Evolutionary conservation across 2,797 vertebrate genomes (phyloP), one percentile per base, ranked within the genome.

Genomic region (Acomys russatus): DNA sequence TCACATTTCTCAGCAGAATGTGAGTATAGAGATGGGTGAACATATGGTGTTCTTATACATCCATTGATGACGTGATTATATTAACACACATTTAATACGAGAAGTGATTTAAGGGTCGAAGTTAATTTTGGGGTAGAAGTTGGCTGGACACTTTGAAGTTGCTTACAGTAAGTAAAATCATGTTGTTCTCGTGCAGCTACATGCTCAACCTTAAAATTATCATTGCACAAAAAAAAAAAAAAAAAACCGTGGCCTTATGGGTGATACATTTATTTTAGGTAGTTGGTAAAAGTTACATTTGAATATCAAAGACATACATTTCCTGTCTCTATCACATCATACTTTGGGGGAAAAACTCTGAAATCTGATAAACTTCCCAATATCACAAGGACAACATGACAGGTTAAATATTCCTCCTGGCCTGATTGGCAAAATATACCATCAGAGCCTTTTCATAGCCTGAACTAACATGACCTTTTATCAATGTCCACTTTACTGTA

Each of bases 401-500:
- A 88, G 92, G 90, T 82, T 64, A 84, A 87, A 91, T 73, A 94
- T 64, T 33, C 10, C 7, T 89, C 88, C 63, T 82, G 35, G 30
- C 9, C 25, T 85, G 8, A 33, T 92, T 93, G 92, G 88, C 9
- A 73, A 94, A 73, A 20, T 15, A 38, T 92, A 28, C 2, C 20
- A 93, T 85, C 28, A 79, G 56, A 70, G 1, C 9, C 30, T 54
- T 92, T 90, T 18, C 59, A 93, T 54, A 74, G 51, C 59, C 9
- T 68, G 82, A 91, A 95, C 59, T 33, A 61, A 6, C 64, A 80
- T 83, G 83, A 89, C 28, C 64, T 38, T 91, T 95, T 90, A 93
- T 90, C 28, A 94, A 51, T 88, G 84, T 88, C 33, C 63, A 93
- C 1, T 90, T 28, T 78, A 11, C 33, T 89, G 49, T 85, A 95